phyloP scores from a whole-genome alignment of 2,888 invertebrate genomes.

The Pantelozetes paolii region DNA sequence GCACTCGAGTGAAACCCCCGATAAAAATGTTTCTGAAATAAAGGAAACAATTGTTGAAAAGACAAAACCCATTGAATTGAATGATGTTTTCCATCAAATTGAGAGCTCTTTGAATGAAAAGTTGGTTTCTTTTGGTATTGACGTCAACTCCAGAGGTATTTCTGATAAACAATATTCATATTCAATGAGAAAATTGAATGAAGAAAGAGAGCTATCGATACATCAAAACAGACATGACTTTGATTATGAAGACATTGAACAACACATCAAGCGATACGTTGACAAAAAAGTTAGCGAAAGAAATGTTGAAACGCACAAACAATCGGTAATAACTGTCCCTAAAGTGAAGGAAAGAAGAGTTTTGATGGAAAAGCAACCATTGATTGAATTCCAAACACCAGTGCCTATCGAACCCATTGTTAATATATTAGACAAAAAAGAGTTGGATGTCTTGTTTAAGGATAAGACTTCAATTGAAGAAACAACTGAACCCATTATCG shows the following conservation, averaged over 20 bases:
- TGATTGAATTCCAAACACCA: too few species aligned
- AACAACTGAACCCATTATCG: not conserved
- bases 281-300: conserved; percentile 27
- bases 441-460: too few species aligned
- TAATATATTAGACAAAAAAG: too few species aligned
- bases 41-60: not conserved
- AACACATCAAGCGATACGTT: conserved; percentile 13
- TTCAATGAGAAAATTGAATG: conserved; percentile 20
- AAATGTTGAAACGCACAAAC: not conserved
- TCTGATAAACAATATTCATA: conserved; percentile 22
- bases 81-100: not conserved
- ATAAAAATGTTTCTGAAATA: not conserved
- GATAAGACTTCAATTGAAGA: not conserved
- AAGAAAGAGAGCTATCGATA: conserved; percentile 33
- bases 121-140: not conserved
- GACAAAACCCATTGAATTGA: not conserved
- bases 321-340: not conserved
- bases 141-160: conserved; percentile 3
- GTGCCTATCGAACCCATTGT: too few species aligned
- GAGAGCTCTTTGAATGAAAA: not conserved
- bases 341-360: not conserved
- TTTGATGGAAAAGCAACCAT: not conserved
- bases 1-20: not conserved
- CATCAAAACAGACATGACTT: conserved; percentile 36
- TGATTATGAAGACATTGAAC: conserved; percentile 34